Evolutionary conservation across 1,140 invertebrate species (phyloP), one percentile per base, ranked within the genome.

Genomic region (Saccostrea cuccullata): DNA sequence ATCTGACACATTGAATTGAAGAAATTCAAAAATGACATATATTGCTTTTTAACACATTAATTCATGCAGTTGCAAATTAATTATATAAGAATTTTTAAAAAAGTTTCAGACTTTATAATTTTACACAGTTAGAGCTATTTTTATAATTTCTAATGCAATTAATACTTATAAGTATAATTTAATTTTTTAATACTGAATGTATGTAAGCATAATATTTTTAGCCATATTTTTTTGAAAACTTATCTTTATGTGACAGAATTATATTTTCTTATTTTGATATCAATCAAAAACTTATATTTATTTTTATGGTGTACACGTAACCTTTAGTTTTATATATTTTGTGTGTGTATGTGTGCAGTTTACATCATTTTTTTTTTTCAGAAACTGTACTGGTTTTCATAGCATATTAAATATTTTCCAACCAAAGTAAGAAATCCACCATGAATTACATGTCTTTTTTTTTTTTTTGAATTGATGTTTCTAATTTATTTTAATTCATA

Each of bases 181-280:
- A 47, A 47, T 47, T 47, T 47, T 47, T 47, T 47, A 47, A 47
- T 47, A 47, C 47, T 47, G 58, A 60, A 73, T 30, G 26, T 30
- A 11, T 30, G 13, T 36, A 30, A 77, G 70, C 70, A 77, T 77
- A 77, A 77, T 77, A 15, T 36, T 77, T 73, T 36, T 77, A 77
- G 15, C 26, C 70, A 77, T 36, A 36, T 77, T 12, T 77, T 77
- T 77, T 77, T 77, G 2, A 30, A 11, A 13, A 15, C 23, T 26
- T 36, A 30, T 77, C 30, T 77, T 26, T 30, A 36, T 77, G 23
- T 73, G 23, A 11, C n/a, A 30, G 67, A 13, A 77, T 77, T 77
- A 30, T 77, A 73, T 73, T 73, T 26, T 73, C 20, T 70, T 23
- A 70, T 73, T 73, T 73, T 73, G 23, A 30, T 73, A 73, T 77